Evolutionary conservation across 2,113 vertebrate genomes (phyloP), one percentile per base, ranked within the genome.

Genomic region (Plectropomus leopardus): DNA sequence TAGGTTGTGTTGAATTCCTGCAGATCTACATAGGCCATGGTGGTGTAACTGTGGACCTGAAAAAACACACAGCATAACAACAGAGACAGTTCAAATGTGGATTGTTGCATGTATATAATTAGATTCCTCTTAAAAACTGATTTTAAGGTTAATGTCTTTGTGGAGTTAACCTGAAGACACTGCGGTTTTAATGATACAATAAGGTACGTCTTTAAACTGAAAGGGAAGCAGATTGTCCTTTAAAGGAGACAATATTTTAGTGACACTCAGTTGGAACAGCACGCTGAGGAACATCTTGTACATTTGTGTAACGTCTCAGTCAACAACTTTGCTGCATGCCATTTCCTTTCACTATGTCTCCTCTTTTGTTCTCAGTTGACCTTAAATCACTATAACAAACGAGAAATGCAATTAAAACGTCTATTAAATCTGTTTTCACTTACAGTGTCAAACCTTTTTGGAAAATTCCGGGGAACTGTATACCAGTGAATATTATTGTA

Each of bases 1-100:
- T 96, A 99, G 0, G 96, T 96, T 65, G 93, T 92, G 0, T 99
- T 98, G 75, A 96, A 96, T 84, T 92, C 93, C 72, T 93, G 85
- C 66, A 96, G 72, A 5, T 84, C 30, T 66, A 94, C 80, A 54
- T 61, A 53, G 24, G 76, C 84, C 36, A 50, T 69, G 61, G 89
- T 95, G 48, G 64, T 87, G 48, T 84, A 40, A 64, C 89, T 94
- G 85, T 86, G 91, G 72, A 94, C 85, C 95, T 95, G 79, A 90
- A 76, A 84, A 23, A 48, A 83, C 58, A 83, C 23, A 74, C 7
- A 53, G 48, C 48, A 53, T 10, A 72, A 65, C 53, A 83, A 32
- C 23, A 72, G 15, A 64, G 26, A 55, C n/a, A 5, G 55, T 78
- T 53, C 14, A 34, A 75, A 76, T 16, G 23, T 70, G 21, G 36